phyloP scores from a whole-genome alignment of 2,888 invertebrate species.

The Brachyptera putata region DNA sequence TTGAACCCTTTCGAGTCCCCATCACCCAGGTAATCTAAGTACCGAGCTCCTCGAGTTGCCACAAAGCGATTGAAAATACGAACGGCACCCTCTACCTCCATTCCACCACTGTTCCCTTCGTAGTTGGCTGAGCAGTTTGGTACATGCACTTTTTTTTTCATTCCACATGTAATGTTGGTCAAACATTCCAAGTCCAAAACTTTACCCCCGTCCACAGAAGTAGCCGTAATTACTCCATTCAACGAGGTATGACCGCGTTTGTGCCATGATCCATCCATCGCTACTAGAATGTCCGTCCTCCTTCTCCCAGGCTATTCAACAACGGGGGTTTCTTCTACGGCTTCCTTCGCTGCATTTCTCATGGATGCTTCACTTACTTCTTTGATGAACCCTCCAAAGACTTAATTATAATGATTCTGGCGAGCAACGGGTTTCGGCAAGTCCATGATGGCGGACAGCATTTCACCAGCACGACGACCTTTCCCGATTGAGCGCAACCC shows the following conservation, averaged over 20 bases:
- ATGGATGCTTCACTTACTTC: not conserved
- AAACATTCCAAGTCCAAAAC: not conserved
- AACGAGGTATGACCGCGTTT: constrained; percentile 11
- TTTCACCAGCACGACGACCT: not conserved
- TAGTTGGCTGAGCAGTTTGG: constrained; percentile 2
- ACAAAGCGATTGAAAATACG: constrained; percentile 21
- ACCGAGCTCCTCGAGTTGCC: constrained; percentile 17
- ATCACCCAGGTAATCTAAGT: constrained; percentile 24
- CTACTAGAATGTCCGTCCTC: not conserved
- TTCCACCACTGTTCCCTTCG: constrained; percentile 21
- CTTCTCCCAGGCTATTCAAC: no score
- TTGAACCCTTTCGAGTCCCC: constrained; percentile 26
- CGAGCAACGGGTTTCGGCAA: not conserved
- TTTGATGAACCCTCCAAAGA: not conserved
- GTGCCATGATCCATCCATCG: constrained; percentile 1
- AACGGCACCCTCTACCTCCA: constrained; percentile 27
- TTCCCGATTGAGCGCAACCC: constrained; percentile 5
- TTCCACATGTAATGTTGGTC: not conserved
- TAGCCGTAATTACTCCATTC: not conserved
- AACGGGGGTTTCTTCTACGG: not conserved
- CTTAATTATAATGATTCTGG: not conserved
- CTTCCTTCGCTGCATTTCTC: not conserved
- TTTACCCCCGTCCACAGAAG: constrained; percentile 14
- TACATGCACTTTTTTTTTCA: not conserved
- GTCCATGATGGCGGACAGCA: not conserved